A percentile compares a stretch with the other conserved stretches of the same genome.
Evolutionary conservation across 2,113 vertebrate genomes (phyloP).

Genomic region (Phoxinus phoxinus): DNA sequence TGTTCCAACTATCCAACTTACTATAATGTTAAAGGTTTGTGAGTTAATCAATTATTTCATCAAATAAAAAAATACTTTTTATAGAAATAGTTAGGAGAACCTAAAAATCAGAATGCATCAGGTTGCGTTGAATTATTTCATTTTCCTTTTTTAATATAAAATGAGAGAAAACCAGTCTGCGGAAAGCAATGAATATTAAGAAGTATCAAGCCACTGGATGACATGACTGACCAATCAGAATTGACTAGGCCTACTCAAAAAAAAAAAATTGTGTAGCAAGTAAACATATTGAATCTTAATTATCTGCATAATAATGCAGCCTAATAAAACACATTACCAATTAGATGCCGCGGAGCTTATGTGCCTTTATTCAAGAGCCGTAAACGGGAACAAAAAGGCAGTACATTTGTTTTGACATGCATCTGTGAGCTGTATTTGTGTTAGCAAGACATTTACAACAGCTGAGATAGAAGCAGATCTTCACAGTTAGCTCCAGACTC

Average conservation of each 20-base stretch:
- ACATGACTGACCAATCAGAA: not conserved
- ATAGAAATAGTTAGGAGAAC: not conserved
- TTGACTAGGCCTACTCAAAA: too few relatives aligned
- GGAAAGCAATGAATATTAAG: not conserved
- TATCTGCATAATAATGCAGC: not conserved
- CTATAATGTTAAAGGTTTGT: not conserved
- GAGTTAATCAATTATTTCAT: not conserved
- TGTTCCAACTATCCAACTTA: not conserved
- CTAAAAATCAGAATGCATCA: not conserved
- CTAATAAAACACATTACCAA: not conserved
- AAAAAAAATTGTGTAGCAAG: not conserved
- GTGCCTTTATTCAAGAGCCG: conserved; percentile 34
- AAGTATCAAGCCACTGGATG: not conserved
- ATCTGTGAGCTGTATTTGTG: conserved; percentile 77
- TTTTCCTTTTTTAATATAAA: not conserved
- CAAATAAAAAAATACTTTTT: too few relatives aligned
- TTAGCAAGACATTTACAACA: conserved; percentile 66
- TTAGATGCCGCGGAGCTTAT: conserved; percentile 14
- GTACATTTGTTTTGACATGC: conserved; percentile 61
- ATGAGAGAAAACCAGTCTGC: not conserved
- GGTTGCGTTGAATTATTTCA: not conserved
- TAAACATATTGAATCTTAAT: not conserved
- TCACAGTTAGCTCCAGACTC: conserved; percentile 73
- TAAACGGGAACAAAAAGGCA: conserved; percentile 55
- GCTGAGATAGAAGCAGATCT: conserved; percentile 69